Conservation (phyloP, 2,888 invertebrate species). For the Dendrolimus pini region DNA sequence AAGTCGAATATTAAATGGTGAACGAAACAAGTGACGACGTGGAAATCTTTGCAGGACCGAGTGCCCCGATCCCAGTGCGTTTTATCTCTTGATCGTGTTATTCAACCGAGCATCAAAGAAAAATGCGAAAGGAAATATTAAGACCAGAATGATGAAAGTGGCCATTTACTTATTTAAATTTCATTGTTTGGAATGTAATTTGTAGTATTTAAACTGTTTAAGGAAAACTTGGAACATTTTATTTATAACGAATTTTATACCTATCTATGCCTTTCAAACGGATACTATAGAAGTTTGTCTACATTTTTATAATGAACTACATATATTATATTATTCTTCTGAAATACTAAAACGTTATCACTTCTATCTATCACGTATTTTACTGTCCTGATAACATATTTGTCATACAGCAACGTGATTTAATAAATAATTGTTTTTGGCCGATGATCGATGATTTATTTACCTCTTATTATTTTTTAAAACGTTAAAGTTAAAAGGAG, state of each 20-base stretch:
- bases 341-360: slow-evolving; percentile 56
- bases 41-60: slow-evolving; percentile 43
- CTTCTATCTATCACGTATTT: slow-evolving; percentile 38
- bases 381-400: background rate
- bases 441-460: background rate
- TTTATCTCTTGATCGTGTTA: slow-evolving; percentile 71
- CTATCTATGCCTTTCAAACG: too few relatives aligned
- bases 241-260: too few relatives aligned
- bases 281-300: too few relatives aligned
- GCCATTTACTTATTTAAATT: slow-evolving; percentile 51
- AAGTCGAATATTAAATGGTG: background rate
- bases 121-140: slow-evolving; percentile 58
- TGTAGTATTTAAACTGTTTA: too few relatives aligned
- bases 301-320: too few relatives aligned
- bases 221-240: too few relatives aligned
- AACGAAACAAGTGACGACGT: slow-evolving; percentile 16
- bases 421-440: background rate
- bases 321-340: slow-evolving; percentile 28
- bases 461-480: background rate
- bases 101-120: slow-evolving; percentile 67
- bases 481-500: slow-evolving; percentile 1
- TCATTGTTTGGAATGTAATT: slow-evolving; percentile 28
- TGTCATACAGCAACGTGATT: background rate
- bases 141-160: slow-evolving; percentile 32
- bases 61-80: slow-evolving; percentile 45